Percentiles rank a stretch among this genome's conserved stretches.
phyloP scores from a whole-genome alignment of 2,113 vertebrate genomes.

The Panurus biarmicus region DNA sequence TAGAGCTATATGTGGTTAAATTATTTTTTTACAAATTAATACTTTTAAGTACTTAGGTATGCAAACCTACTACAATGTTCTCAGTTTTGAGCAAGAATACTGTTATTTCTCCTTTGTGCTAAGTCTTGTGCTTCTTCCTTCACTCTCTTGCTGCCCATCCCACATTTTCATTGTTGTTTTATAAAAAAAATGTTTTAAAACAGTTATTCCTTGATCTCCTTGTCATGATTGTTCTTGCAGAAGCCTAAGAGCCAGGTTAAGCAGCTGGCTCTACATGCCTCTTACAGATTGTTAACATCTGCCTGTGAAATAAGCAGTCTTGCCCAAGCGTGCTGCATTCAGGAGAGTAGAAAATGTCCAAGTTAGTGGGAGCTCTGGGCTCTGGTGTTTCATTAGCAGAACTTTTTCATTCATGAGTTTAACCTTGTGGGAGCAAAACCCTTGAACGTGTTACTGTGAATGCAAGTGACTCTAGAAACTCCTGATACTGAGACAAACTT shows the following conservation, averaged over 20 bases:
- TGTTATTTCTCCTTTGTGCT: not conserved
- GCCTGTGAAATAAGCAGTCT: not conserved
- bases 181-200: not conserved
- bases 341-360: not conserved
- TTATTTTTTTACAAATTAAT: not conserved
- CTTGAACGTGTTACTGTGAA: not conserved
- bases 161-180: not conserved
- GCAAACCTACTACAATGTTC: not conserved
- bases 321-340: not conserved
- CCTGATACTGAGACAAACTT: not conserved
- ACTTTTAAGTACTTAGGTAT: not conserved
- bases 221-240: not conserved
- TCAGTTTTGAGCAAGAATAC: not conserved
- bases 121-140: not conserved
- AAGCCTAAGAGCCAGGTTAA: not conserved
- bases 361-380: not conserved
- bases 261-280: not conserved
- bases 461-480: not conserved
- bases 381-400: not conserved
- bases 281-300: not conserved
- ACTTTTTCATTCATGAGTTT: not conserved
- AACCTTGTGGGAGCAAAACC: not conserved
- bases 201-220: not conserved
- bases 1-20: not conserved
- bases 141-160: not conserved